Percentiles rank a stretch among this genome's conserved stretches.
These are phyloP conservation scores for Gasteruption jaculator DNA, from an alignment of 2,888 invertebrate species.

Conservation along the genomic window DNA sequence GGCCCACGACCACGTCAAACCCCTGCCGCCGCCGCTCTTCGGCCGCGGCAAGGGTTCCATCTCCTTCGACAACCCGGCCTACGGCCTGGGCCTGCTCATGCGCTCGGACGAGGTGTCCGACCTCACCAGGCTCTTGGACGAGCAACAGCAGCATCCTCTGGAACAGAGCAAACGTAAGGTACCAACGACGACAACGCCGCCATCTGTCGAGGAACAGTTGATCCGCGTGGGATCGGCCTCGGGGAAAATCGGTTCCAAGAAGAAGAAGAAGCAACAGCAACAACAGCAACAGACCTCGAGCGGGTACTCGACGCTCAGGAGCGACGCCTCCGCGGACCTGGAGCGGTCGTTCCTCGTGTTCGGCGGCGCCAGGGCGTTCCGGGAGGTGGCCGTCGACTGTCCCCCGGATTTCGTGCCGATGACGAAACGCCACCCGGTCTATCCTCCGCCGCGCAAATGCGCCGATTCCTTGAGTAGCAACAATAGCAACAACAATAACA, in stretches of 20 bases:
- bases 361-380: slow-evolving; percentile 32
- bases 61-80: slow-evolving; percentile 48
- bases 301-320: slow-evolving; percentile 21
- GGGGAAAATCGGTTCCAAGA: slow-evolving; percentile 33
- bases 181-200: slow-evolving; percentile 15
- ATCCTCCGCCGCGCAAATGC: slow-evolving; percentile 44
- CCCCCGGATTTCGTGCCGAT: slow-evolving; percentile 47
- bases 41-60: slow-evolving; percentile 31
- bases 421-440: slow-evolving; percentile 46
- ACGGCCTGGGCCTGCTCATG: slow-evolving; percentile 41
- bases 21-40: slow-evolving; percentile 38
- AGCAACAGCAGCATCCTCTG: no score
- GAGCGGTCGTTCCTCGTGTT: slow-evolving; percentile 38
- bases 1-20: no score
- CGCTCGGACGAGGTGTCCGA: slow-evolving; percentile 44
- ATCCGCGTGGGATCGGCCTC: no score
- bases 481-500: slow-evolving; percentile 17
- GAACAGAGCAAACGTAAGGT: no score
- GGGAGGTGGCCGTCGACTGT: slow-evolving; percentile 49
- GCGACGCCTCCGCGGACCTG: slow-evolving; percentile 38
- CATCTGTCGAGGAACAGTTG: no score
- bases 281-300: slow-evolving; percentile 47
- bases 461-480: slow-evolving; percentile 29
- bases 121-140: slow-evolving; percentile 42
- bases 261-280: slow-evolving; percentile 39